phyloP scores from a whole-genome alignment of 2,797 vertebrate genomes.

The Selene dorsalis region DNA sequence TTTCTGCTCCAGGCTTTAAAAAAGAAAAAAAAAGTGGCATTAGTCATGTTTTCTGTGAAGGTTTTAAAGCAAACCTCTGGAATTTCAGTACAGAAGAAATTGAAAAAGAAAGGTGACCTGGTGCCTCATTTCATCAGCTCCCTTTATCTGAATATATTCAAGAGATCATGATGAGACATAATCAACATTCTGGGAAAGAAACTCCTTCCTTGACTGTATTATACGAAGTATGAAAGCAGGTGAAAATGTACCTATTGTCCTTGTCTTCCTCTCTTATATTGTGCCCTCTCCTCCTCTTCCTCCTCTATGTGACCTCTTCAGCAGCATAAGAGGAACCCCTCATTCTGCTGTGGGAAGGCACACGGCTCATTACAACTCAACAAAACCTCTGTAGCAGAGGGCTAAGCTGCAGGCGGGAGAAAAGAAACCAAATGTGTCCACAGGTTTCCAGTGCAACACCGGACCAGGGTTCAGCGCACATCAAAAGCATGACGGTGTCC shows the following conservation, averaged over 20 bases:
- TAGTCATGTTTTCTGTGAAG: slow-evolving; percentile 9
- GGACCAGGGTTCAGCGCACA: neutral
- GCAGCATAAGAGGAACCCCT: neutral
- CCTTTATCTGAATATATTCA: neutral
- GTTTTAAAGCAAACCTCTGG: neutral
- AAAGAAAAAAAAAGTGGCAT: slow-evolving; percentile 8
- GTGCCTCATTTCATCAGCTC: too few relatives aligned
- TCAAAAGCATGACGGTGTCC: slow-evolving; percentile 20
- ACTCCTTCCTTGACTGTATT: neutral
- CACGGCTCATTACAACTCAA: slow-evolving; percentile 44
- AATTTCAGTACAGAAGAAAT: neutral
- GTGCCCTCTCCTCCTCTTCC: slow-evolving; percentile 15
- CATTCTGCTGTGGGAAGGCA: slow-evolving; percentile 18
- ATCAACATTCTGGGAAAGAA: neutral
- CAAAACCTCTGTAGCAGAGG: slow-evolving; percentile 40
- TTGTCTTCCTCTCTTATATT: neutral
- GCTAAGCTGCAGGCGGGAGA: slow-evolving; percentile 35
- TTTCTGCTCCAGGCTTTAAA: neutral
- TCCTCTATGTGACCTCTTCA: slow-evolving; percentile 5
- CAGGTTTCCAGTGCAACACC: slow-evolving; percentile 23
- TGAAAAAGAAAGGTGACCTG: neutral
- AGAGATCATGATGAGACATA: neutral
- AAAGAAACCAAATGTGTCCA: neutral
- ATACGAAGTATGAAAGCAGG: neutral
- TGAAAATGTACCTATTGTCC: neutral